These are phyloP conservation scores for Loripinus fragilis DNA, from an alignment of 2,888 invertebrate species.

Conservation along the genomic window DNA sequence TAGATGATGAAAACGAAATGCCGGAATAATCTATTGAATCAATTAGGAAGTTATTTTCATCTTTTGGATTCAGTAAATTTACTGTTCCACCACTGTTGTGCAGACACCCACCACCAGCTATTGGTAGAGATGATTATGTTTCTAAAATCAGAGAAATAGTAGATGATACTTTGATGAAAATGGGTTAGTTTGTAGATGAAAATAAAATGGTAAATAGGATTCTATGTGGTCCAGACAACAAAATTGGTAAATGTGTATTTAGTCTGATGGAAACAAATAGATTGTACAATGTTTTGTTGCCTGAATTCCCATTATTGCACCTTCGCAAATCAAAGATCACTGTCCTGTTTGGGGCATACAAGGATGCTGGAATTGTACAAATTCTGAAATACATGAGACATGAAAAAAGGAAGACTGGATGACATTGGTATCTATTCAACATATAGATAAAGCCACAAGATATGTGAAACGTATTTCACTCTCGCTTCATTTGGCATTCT, in stretches of 20 bases:
- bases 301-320: constrained; percentile 41
- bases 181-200: constrained; percentile 22
- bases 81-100: background rate
- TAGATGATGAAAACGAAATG: background rate
- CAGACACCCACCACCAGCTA: constrained; percentile 57
- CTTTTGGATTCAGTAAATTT: background rate
- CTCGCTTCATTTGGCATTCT: constrained; percentile 31
- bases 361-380: constrained; percentile 44
- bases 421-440: constrained; percentile 32
- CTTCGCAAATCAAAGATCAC: constrained; percentile 47
- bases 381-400: constrained; percentile 41
- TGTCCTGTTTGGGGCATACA: constrained; percentile 43
- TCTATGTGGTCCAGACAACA: constrained; percentile 44
- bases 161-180: constrained; percentile 44
- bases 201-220: constrained; percentile 21
- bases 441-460: constrained; percentile 42
- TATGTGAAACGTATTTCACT: constrained; percentile 24
- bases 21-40: background rate
- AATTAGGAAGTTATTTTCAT: background rate
- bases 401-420: constrained; percentile 44
- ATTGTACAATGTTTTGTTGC: constrained; percentile 36
- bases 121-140: constrained; percentile 52
- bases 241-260: constrained; percentile 39
- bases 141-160: constrained; percentile 36
- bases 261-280: constrained; percentile 9